These are phyloP conservation scores for Patella ulyssiponensis DNA, from an alignment of 2,888 invertebrate species.

Conservation along the genomic window DNA sequence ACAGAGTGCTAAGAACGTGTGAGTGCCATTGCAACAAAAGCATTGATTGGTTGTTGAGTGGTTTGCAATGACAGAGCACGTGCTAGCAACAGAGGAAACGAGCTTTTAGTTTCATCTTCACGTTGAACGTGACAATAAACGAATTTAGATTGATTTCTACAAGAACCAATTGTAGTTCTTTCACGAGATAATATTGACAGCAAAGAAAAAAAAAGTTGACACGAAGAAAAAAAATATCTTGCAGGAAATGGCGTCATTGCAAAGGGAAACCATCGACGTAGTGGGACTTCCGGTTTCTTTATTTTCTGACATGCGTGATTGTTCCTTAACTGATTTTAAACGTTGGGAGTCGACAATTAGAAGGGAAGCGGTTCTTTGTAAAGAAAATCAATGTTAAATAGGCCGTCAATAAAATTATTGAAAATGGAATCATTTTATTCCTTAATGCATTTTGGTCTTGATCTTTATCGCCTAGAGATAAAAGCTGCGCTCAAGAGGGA, in stretches of 20 bases:
- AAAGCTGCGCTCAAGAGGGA: not conserved
- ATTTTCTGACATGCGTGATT: constrained; percentile 9
- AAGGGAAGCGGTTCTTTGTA: not conserved
- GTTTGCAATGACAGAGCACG: constrained; percentile 18
- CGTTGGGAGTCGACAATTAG: not conserved
- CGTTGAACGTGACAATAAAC: not conserved
- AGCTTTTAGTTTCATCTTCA: constrained; percentile 17
- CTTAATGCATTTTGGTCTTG: too few species aligned
- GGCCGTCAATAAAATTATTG: constrained; percentile 4
- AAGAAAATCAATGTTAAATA: not conserved
- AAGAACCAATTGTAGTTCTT: not conserved
- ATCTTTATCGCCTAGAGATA: too few species aligned
- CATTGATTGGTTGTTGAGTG: constrained; percentile 27
- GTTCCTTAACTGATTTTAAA: not conserved
- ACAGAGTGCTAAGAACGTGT: constrained; percentile 15
- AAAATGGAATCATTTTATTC: constrained; percentile 1
- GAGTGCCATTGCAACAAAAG: constrained; percentile 15
- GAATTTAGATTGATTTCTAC: not conserved
- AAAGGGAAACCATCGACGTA: not conserved
- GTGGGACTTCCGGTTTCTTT: constrained; percentile 7
- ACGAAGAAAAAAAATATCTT: not conserved
- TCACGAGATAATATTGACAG: not conserved
- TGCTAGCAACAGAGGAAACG: constrained; percentile 19
- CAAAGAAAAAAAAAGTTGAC: not conserved
- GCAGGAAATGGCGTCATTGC: constrained; percentile 8